Conservation (phyloP, 2,888 invertebrate genomes). For the Dorcus hopei region DNA sequence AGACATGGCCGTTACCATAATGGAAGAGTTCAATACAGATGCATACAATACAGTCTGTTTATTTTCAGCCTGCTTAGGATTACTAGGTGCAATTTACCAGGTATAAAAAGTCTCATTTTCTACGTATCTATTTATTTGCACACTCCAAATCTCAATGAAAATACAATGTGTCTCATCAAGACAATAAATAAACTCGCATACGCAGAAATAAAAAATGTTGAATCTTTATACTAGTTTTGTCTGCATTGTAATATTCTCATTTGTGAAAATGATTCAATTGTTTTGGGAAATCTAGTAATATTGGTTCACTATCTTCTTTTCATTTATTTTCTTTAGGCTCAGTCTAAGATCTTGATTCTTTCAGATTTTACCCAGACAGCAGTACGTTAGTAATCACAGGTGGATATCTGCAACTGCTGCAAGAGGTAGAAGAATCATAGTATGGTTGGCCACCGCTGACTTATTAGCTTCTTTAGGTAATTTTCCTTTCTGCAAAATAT, state of each 20-base stretch:
- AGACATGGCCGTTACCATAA: conserved; percentile 62
- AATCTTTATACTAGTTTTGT: too few species aligned
- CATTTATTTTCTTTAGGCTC: background rate
- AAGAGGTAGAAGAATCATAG: conserved; percentile 67
- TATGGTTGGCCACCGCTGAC: conserved; percentile 78
- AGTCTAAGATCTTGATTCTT: conserved; percentile 22
- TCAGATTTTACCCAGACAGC: conserved; percentile 64
- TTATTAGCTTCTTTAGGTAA: conserved; percentile 73
- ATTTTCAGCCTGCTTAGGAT: conserved; percentile 69
- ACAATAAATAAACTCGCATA: background rate
- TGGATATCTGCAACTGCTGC: conserved; percentile 59
- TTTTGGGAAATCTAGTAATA: too few species aligned
- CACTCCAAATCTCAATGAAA: background rate
- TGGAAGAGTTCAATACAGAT: conserved; percentile 71
- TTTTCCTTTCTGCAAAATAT: conserved; percentile 16
- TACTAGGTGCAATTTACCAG: conserved; percentile 75
- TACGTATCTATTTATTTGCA: background rate
- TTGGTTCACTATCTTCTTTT: too few species aligned
- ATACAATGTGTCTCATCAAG: background rate
- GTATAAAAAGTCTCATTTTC: conserved; percentile 45
- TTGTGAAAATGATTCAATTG: too few species aligned
- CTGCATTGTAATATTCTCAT: too few species aligned
- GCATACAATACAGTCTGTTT: conserved; percentile 73
- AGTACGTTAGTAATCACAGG: conserved; percentile 52
- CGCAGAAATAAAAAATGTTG: background rate